Base-by-base conservation (phyloP, 2,113 vertebrate genomes). In the Lutjanus erythropterus region DNA sequence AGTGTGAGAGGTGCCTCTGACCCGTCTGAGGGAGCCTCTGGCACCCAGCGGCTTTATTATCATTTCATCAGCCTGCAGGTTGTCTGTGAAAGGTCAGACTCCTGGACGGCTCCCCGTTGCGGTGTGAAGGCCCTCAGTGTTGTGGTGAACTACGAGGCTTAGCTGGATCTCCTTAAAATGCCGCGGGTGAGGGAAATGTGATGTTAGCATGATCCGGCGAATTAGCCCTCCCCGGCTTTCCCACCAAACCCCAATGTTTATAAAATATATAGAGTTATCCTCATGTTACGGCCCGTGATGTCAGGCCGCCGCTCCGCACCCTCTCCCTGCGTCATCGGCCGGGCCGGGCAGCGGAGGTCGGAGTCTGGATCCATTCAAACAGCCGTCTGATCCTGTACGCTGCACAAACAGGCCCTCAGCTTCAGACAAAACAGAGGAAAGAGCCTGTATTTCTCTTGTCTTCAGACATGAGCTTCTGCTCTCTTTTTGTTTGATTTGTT, bases 371-470 rank as follows among this genome's bases (percentile, higher is more conserved):
- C 67, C 52, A 41, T 75, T 88, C 66, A 75, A 47, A 37, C 49
- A 15, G 15, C 42, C 19, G 19, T 78, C 44, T 59, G 88, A 61
- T 77, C 62, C 67, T 12, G 25, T 49, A 60, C 31, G 21, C 80
- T 87, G 82, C 76, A 42, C 75, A 82, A 85, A 86, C 74, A 75
- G 60, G 56, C 61, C 41, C 37, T 55, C 37, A 4, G 0, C 75
- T 81, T 47, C 72, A 88, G 89, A 88, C 87, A 75, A 86, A 92
- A 89, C 81, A 91, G 56, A 85, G 79, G 83, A 86, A 86, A 75
- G 61, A 70, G 27, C 53, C 75, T 2, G 60, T 31, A 9, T 31
- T 76, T 23, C 23, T 73, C 67, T 37, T 31, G 65, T 59, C 74
- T 35, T 59, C 60, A 73, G 25, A 58, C 59, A 3, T 1, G 1